These are phyloP conservation scores for Drosophila borborema DNA, from an alignment of 2,888 invertebrate genomes.

Conservation along the genomic window DNA sequence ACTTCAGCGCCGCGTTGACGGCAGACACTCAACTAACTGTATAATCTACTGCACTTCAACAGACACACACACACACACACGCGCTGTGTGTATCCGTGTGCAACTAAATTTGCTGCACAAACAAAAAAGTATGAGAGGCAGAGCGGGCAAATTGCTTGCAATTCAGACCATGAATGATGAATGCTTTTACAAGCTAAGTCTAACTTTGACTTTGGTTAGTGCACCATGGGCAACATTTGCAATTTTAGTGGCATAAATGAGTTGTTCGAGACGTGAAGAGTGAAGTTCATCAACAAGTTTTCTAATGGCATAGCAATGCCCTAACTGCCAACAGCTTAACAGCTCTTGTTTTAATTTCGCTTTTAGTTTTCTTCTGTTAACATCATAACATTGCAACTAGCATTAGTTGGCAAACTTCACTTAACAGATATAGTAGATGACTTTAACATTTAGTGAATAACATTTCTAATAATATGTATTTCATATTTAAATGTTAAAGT, in stretches of 20 bases:
- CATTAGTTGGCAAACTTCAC: neutral
- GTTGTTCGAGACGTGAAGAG: neutral
- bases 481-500: neutral
- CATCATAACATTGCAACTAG: neutral
- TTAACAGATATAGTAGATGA: neutral
- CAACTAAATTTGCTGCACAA: conserved; percentile 52
- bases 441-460: neutral
- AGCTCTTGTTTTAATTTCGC: neutral
- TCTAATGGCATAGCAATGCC: neutral
- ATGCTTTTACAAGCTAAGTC: conserved; percentile 55
- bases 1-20: conserved; percentile 44
- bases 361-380: neutral
- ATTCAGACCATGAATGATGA: conserved; percentile 68
- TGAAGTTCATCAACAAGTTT: conserved; percentile 1
- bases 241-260: conserved; percentile 15
- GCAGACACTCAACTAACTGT: conserved; percentile 34
- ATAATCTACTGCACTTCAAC: conserved; percentile 39
- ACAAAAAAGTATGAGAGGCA: conserved; percentile 30
- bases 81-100: conserved; percentile 12
- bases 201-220: conserved; percentile 39
- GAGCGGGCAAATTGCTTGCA: conserved; percentile 40
- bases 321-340: neutral
- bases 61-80: conserved; percentile 20
- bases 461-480: neutral
- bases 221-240: conserved; percentile 20